A percentile compares a stretch with the other conserved stretches of the same genome.
Evolutionary conservation across 2,888 invertebrate genomes (phyloP).

Genomic region (Neoaliturus tenellus): DNA sequence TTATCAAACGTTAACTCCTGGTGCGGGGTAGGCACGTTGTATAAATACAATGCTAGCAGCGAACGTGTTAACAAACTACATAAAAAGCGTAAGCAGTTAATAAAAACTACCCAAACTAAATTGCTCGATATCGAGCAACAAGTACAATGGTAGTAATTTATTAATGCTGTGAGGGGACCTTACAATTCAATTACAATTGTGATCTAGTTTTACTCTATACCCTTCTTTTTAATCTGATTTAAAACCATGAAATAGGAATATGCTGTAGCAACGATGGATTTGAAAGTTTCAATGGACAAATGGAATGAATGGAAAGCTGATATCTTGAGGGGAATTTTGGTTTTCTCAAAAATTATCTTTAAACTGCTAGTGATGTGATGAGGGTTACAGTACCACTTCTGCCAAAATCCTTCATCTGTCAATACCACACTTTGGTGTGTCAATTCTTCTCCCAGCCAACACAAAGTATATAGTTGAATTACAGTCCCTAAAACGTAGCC

Average conservation of each 20-base stretch:
- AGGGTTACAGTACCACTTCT: slow-evolving; percentile 39
- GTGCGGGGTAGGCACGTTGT: too few relatives aligned
- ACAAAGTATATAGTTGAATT: slow-evolving; percentile 28
- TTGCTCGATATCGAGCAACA: too few relatives aligned
- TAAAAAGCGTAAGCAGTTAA: too few relatives aligned
- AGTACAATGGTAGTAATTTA: too few relatives aligned
- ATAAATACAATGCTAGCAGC: too few relatives aligned
- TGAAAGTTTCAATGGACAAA: slow-evolving; percentile 49
- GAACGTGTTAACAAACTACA: too few relatives aligned
- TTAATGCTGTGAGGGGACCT: too few relatives aligned
- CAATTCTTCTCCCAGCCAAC: slow-evolving; percentile 46
- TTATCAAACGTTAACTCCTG: too few relatives aligned
- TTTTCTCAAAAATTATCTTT: slow-evolving; percentile 42
- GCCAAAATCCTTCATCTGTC: slow-evolving; percentile 39
- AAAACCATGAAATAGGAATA: slow-evolving; percentile 52
- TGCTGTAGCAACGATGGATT: slow-evolving; percentile 39
- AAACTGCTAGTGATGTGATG: slow-evolving; percentile 16
- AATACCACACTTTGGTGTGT: slow-evolving; percentile 16
- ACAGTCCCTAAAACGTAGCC: slow-evolving; percentile 36
- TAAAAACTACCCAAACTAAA: too few relatives aligned
- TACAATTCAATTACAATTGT: too few relatives aligned
- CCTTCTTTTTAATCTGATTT: slow-evolving; percentile 12
- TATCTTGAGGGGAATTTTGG: slow-evolving; percentile 32
- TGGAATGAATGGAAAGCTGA: slow-evolving; percentile 35
- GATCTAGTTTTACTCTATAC: slow-evolving; percentile 10